Evolutionary conservation across 2,888 invertebrate species (phyloP).

Genomic region (Ichneumon xanthorius): DNA sequence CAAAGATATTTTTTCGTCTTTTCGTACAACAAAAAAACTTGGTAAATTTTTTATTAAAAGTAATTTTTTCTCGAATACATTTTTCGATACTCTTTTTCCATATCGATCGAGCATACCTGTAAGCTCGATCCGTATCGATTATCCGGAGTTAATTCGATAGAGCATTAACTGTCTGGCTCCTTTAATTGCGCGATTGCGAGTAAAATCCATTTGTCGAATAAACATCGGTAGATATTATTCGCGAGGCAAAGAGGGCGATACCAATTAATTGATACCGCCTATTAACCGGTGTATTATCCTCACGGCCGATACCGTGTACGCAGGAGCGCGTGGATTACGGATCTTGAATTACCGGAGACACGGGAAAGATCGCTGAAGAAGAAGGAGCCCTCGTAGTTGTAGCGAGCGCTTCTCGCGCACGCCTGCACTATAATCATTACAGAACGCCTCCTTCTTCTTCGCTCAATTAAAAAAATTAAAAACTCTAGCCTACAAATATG

Average conservation of each 20-base stretch:
- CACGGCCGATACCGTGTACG: constrained; percentile 1
- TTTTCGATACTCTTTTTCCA: not conserved
- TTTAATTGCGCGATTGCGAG: constrained; percentile 26
- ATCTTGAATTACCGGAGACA: constrained; percentile 27
- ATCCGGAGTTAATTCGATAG: not conserved
- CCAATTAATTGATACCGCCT: constrained; percentile 32
- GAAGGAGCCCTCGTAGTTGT: not conserved
- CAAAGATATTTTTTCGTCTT: not conserved
- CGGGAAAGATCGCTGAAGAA: constrained; percentile 11
- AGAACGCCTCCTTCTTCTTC: constrained; percentile 19
- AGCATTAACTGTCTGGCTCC: not conserved
- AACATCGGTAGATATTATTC: not conserved
- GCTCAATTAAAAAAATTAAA: constrained; percentile 29
- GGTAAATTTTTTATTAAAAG: no score
- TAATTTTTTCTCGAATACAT: not conserved
- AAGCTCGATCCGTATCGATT: not conserved
- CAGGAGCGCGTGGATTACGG: constrained; percentile 3
- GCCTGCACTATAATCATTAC: constrained; percentile 50
- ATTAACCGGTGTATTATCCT: constrained; percentile 27
- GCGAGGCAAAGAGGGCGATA: constrained; percentile 10
- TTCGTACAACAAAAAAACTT: not conserved
- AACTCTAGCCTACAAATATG: not conserved
- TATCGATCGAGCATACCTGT: not conserved
- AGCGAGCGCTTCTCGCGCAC: constrained; percentile 6
- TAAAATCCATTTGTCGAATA: constrained; percentile 15